phyloP scores from a whole-genome alignment of 2,797 vertebrate species.

The Nasua narica region DNA sequence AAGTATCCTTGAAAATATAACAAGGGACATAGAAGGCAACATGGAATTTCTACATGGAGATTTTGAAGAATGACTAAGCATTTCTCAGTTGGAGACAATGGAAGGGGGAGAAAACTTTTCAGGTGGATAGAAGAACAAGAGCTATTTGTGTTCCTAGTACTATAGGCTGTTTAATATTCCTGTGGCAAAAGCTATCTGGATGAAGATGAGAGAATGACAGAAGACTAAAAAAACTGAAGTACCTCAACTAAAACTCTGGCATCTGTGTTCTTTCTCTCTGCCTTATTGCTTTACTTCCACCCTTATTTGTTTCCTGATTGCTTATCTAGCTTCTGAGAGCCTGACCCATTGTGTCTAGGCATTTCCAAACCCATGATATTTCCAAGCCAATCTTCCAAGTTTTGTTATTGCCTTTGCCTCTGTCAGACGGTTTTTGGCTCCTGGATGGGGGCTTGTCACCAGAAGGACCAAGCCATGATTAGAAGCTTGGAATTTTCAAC shows the following conservation, averaged over 20 bases:
- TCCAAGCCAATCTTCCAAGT: background rate
- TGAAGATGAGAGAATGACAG: background rate
- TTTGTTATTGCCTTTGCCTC: background rate
- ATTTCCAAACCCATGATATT: background rate
- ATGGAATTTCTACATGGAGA: background rate
- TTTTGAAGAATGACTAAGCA: background rate
- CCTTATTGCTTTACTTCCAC: background rate
- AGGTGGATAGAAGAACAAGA: background rate
- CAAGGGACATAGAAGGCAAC: background rate
- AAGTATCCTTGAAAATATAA: background rate
- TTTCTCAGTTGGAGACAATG: background rate
- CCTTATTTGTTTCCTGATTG: background rate
- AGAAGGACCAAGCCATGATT: background rate
- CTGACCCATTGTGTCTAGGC: background rate
- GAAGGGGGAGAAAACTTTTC: background rate
- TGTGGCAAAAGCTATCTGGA: background rate
- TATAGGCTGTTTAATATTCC: background rate
- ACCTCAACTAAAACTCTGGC: background rate
- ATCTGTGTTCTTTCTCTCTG: background rate
- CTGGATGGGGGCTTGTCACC: background rate
- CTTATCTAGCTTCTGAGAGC: background rate
- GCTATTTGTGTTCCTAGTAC: background rate
- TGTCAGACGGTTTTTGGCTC: background rate
- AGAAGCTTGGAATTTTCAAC: background rate
- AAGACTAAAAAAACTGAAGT: background rate